These are phyloP conservation scores for Smutsia temminckii DNA, from an alignment of 2,797 vertebrate genomes.

Conservation along the genomic window DNA sequence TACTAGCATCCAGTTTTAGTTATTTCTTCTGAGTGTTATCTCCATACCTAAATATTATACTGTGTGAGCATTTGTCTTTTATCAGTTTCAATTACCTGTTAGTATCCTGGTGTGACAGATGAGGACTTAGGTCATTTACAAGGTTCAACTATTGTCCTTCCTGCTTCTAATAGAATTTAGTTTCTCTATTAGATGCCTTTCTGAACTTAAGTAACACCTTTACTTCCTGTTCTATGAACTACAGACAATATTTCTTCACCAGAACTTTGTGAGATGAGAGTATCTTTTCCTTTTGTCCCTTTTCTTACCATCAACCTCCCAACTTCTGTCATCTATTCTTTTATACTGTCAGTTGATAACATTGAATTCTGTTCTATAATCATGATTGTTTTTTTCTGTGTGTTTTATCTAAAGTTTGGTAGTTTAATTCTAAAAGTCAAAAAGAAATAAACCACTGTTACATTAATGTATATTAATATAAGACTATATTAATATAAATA, in stretches of 20 bases:
- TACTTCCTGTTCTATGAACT: constrained; percentile 31
- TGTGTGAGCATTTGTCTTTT: constrained; percentile 7
- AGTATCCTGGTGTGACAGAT: background rate
- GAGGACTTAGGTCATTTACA: constrained; percentile 25
- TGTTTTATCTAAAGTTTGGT: constrained; percentile 14
- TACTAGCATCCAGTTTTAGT: background rate
- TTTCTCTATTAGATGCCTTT: constrained; percentile 4
- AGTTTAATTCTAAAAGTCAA: constrained; percentile 47
- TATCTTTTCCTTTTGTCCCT: constrained; percentile 1
- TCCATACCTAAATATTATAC: constrained; percentile 30
- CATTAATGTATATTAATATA: background rate
- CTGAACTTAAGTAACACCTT: constrained; percentile 4
- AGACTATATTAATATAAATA: constrained; percentile 31
- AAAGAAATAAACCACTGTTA: background rate
- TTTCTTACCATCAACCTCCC: background rate
- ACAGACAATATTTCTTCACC: constrained; percentile 39
- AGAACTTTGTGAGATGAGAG: constrained; percentile 51
- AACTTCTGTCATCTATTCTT: constrained; percentile 37
- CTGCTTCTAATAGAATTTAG: constrained; percentile 35
- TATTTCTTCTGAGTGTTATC: constrained; percentile 33
- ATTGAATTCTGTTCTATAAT: constrained; percentile 40
- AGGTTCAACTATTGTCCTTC: constrained; percentile 30
- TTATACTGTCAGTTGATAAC: constrained; percentile 49
- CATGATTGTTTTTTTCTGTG: background rate
- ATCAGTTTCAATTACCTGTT: constrained; percentile 25